Conservation (phyloP, 2,113 vertebrate species). For the Redunca redunca region DNA sequence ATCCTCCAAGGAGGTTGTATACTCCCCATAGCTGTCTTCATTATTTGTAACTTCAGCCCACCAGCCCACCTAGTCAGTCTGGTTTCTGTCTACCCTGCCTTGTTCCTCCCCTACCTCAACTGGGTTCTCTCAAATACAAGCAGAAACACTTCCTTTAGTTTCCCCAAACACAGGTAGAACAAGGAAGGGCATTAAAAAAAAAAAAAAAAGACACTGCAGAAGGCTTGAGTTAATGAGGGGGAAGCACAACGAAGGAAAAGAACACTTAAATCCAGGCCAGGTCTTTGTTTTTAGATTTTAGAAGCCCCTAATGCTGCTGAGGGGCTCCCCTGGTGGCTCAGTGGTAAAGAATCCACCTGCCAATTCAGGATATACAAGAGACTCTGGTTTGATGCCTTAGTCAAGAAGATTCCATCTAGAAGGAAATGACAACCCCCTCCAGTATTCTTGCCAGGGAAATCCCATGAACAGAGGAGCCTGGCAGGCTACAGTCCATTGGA, state of each 20-base stretch:
- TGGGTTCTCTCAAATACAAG: neutral
- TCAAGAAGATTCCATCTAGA: neutral
- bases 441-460: neutral
- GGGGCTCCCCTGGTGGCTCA: neutral
- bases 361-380: neutral
- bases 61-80: neutral
- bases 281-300: neutral
- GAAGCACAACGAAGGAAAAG: neutral
- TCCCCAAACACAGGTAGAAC: neutral
- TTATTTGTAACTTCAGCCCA: neutral
- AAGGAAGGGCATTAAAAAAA: neutral
- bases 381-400: neutral
- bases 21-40: neutral
- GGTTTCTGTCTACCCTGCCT: neutral
- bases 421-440: neutral
- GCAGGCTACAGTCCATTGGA: neutral
- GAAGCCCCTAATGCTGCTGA: accelerated
- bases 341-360: neutral
- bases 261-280: neutral
- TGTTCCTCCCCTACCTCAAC: neutral
- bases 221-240: neutral
- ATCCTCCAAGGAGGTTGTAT: neutral
- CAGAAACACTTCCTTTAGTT: neutral
- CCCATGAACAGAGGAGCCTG: neutral
- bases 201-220: neutral